Base-by-base conservation (phyloP, 2,113 vertebrate species). In the Oryzias javanicus region DNA sequence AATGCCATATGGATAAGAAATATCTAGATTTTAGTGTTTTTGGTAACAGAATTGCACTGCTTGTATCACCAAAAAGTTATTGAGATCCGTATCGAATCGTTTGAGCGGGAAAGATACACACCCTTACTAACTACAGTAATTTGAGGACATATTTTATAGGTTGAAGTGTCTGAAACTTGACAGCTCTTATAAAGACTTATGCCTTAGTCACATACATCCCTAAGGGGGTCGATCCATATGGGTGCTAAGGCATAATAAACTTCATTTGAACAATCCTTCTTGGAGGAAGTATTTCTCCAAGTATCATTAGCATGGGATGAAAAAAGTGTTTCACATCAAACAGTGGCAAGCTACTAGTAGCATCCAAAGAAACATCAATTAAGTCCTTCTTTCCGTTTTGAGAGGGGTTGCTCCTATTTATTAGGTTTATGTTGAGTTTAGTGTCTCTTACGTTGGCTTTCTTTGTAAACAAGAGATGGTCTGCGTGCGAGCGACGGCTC, bases 371-470 rank as follows among this genome's bases (percentile, higher is more conserved):
- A 12, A 7, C 55, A 46, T 55, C 40, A 22, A 54, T 57, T 59
- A 52, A 66, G 2, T 50, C 25, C 46, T 66, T 60, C 10, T 55
- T 59, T 70, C 72, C 62, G 44, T 60, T 22, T 49, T 27, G 57
- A 64, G 71, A n/a, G 8, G 8, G 35, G 35, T 35, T 12, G 64
- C 40, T 84, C 67, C 81, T 73, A 46, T 18, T 55, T 20, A 67
- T 22, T 2, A 14, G 27, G 45, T 72, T 80, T 85, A 79, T 60
- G 66, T 6, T 17, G 47, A 51, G 60, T 83, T 79, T 80, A 74
- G 42, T 18, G 72, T 80, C 45, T 81, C 91, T 92, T 92, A 92
- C 89, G 85, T 89, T 92, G 91, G 74, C 91, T 92, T 66, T 92
- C 91, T 91, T 90, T 92, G 88, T 89, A 91, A 90, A 92, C 80